These are phyloP conservation scores for Pteronotus mesoamericanus DNA, from an alignment of 2,797 vertebrate species.

Conservation along the genomic window DNA sequence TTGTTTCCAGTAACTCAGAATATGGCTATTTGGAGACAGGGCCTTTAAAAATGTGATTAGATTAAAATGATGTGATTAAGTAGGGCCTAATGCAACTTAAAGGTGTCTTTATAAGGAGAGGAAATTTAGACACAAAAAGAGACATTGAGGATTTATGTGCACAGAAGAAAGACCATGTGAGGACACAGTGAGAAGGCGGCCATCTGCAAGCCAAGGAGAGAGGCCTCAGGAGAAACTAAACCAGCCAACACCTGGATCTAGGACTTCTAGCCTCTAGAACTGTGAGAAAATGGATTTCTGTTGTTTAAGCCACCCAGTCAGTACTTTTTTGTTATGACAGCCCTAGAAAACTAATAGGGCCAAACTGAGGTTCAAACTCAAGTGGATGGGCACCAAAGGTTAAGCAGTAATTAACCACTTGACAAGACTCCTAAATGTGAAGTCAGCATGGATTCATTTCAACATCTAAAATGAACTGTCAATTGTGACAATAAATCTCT, in stretches of 20 bases:
- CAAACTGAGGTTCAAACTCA: not conserved
- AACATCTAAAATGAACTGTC: not conserved
- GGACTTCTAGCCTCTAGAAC: not conserved
- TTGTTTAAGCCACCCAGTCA: not conserved
- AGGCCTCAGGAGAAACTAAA: not conserved
- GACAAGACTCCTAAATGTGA: not conserved
- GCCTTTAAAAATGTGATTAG: not conserved
- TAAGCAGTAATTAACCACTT: not conserved
- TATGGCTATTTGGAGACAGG: not conserved
- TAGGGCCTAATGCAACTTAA: not conserved
- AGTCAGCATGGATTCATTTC: not conserved
- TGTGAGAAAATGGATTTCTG: not conserved
- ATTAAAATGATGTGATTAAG: not conserved
- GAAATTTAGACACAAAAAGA: not conserved
- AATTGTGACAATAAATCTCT: not conserved
- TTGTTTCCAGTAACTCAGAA: not conserved
- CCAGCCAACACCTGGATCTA: not conserved
- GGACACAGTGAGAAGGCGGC: accelerated
- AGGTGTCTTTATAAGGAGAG: not conserved
- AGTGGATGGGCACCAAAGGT: not conserved
- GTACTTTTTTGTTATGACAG: not conserved
- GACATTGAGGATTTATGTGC: not conserved
- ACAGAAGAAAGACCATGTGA: not conserved
- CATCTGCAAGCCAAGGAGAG: not conserved
- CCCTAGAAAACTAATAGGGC: not conserved